These are phyloP conservation scores for Meteorus sp. DNA, from an alignment of 1,140 invertebrate genomes.

Conservation along the genomic window DNA sequence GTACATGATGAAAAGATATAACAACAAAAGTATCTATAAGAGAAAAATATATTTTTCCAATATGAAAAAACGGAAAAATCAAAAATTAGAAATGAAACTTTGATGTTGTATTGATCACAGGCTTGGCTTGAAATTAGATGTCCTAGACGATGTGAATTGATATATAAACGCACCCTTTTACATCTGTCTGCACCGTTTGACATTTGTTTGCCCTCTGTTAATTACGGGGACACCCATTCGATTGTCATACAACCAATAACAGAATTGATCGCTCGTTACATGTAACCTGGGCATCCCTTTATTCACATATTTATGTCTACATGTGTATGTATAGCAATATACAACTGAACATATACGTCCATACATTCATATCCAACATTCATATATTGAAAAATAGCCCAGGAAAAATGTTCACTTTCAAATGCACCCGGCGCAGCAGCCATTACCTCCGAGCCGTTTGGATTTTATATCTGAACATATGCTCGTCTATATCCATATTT, in stretches of 20 bases:
- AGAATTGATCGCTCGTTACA: not conserved
- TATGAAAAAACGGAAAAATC: no score
- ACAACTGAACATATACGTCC: no score
- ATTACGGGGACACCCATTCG: constrained; percentile 23
- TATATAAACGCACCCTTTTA: constrained; percentile 48
- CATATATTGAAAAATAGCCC: no score
- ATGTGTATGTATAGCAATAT: no score
- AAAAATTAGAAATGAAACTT: no score
- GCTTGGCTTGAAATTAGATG: constrained; percentile 40
- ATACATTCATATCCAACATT: no score
- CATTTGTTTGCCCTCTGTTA: constrained; percentile 54
- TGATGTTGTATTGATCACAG: constrained; percentile 19
- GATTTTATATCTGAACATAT: constrained; percentile 4
- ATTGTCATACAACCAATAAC: not conserved
- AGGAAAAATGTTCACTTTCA: constrained; percentile 13
- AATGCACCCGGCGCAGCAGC: constrained; percentile 2
- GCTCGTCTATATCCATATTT: not conserved
- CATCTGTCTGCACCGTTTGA: constrained; percentile 55
- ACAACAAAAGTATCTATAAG: no score
- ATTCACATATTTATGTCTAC: no score
- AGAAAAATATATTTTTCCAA: no score
- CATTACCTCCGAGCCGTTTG: constrained; percentile 20
- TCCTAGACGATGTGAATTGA: constrained; percentile 54
- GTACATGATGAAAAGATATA: not conserved
- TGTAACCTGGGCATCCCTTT: no score